Base-by-base conservation (phyloP, 2,797 vertebrate species). In the Hippoglossus hippoglossus region DNA sequence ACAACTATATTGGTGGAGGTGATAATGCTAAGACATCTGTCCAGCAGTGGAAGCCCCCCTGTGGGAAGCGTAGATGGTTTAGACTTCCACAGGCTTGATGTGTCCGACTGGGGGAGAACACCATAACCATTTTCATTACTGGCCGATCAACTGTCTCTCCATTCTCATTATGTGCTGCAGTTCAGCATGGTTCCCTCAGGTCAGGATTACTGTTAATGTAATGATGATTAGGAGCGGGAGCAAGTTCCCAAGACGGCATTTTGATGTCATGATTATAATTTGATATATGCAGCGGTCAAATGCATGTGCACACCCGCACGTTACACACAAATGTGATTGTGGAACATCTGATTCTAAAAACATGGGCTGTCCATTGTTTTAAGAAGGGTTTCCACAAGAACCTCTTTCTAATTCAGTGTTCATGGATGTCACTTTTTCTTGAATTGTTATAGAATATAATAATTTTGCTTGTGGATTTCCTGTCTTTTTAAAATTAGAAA, bases 81-180 rank as follows among this genome's bases (percentile, higher is more conserved):
- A 10, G 31, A 34, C 31, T 34, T 34, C 31, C 31, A 34, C 31
- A 68, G 19, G n/a, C 51, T 21, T 54, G 24, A 49, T 62, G 31
- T 67, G 58, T 63, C 53, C 12, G 0, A 55, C 24, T 58, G 55
- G 12, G 36, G 63, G 22, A 47, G 6, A 47, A 26, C 3, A 49
- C 6, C 11, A 36, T 53, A 22, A 57, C 47, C 46, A 26, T 18
- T 25, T n/a, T 62, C 62, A 58, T 72, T 54, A 73, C 52, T 26
- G 58, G n/a, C 51, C 44, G 24, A 57, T 60, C 41, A 59, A 25
- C 73, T 57, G 61, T 61, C 53, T 15, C 25, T 60, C 21, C 12
- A 16, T 28, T 52, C 11, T 53, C 62, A 46, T 59, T 51, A 31
- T 13, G 39, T 21, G 67, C 34, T 56, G 53, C 59, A 51, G 16